Conservation (phyloP, 2,888 invertebrate genomes). For the Xanthorhoe spadicearia region DNA sequence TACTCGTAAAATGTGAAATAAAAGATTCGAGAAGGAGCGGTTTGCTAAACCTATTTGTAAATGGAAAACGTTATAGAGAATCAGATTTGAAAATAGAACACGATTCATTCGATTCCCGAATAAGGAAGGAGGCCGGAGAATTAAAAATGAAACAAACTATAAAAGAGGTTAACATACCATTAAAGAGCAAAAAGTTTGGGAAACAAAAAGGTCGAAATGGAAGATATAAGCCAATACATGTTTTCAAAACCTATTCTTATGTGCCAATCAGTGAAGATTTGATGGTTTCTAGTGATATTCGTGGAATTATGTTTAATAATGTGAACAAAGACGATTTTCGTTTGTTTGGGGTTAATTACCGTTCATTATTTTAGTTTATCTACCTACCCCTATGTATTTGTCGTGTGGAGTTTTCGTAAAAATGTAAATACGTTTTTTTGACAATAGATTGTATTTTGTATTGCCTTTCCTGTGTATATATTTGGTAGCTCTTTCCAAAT, state of each 20-base stretch:
- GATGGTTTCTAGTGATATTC: not conserved
- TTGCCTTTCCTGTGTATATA: too few species aligned
- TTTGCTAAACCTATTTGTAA: conserved; percentile 20
- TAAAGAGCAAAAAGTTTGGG: not conserved
- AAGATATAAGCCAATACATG: not conserved
- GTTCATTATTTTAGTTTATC: too few species aligned
- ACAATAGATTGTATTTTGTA: too few species aligned
- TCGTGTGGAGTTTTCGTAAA: too few species aligned
- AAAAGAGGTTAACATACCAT: not conserved
- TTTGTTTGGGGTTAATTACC: conserved; percentile 14
- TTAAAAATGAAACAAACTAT: not conserved
- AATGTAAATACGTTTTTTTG: too few species aligned
- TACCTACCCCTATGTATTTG: too few species aligned
- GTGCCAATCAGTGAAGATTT: conserved; percentile 28
- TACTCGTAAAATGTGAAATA: conserved; percentile 3
- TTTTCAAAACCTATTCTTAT: conserved; percentile 1
- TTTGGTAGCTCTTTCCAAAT: too few species aligned
- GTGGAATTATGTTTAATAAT: conserved; percentile 22
- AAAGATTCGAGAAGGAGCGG: not conserved
- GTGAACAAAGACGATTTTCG: conserved; percentile 22
- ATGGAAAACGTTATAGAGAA: conserved; percentile 15
- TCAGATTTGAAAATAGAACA: not conserved
- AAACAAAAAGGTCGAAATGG: not conserved
- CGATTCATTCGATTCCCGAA: not conserved
- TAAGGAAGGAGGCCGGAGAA: conserved; percentile 1